These are phyloP conservation scores for Cyanoramphus novaezelandiae DNA, from an alignment of 2,113 vertebrate species.

Conservation along the genomic window DNA sequence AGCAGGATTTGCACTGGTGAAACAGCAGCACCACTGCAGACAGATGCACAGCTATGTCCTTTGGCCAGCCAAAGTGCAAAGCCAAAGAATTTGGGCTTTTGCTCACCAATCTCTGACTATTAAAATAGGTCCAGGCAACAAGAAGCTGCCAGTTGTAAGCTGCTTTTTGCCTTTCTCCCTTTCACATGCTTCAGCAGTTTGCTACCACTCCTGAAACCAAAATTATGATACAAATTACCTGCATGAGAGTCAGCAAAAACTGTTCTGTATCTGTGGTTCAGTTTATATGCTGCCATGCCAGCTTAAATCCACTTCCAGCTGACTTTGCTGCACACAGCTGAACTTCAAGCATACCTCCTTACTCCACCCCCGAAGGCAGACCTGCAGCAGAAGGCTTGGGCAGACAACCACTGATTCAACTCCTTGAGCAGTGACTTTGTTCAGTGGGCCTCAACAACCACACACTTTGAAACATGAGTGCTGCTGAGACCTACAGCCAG, in stretches of 20 bases:
- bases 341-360: neutral
- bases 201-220: neutral
- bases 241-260: neutral
- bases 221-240: neutral
- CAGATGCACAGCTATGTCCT: accelerated
- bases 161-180: neutral
- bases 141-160: neutral
- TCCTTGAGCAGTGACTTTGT: accelerated
- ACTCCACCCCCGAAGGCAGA: neutral
- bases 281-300: neutral
- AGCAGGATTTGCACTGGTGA: neutral
- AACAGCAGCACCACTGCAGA: neutral
- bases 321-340: neutral
- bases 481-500: neutral
- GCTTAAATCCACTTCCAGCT: neutral
- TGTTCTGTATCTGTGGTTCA: neutral
- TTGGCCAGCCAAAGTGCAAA: neutral
- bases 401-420: accelerated
- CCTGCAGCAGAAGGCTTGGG: neutral
- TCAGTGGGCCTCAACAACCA: accelerated
- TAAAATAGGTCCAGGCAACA: neutral
- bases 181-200: neutral
- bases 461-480: neutral
- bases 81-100: neutral
- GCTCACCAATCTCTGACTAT: neutral